phyloP scores from a whole-genome alignment of 2,113 vertebrate genomes.

The Harpagus bidentatus region DNA sequence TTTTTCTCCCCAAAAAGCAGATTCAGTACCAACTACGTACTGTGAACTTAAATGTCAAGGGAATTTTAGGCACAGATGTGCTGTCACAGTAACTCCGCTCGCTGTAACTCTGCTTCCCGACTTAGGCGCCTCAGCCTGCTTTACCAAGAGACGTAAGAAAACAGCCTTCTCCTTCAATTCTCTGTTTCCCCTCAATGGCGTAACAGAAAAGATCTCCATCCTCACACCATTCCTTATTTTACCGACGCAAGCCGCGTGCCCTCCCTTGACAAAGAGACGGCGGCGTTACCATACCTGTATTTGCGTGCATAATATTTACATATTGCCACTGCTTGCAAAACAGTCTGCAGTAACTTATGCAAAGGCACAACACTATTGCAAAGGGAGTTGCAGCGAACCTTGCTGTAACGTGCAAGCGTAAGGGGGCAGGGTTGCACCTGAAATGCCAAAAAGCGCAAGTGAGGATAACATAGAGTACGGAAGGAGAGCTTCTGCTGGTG shows the following conservation, averaged over 20 bases:
- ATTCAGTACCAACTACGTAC: not conserved
- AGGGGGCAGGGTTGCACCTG: constrained; percentile 49
- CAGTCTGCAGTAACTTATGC: not conserved
- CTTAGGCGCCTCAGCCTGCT: not conserved
- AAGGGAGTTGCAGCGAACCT: not conserved
- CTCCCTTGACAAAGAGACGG: not conserved
- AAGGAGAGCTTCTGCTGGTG: not conserved
- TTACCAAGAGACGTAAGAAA: not conserved
- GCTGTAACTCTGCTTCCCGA: not conserved
- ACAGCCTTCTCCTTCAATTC: not conserved
- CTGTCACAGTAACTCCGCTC: not conserved
- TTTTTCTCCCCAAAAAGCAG: not conserved
- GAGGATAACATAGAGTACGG: not conserved
- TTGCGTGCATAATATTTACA: not conserved
- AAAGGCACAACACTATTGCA: not conserved
- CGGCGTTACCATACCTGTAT: not conserved
- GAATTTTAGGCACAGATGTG: not conserved
- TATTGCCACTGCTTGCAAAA: not conserved
- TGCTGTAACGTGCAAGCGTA: not conserved
- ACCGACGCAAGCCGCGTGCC: not conserved
- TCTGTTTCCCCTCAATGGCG: not conserved
- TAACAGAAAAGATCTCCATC: not conserved
- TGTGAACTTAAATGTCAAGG: not conserved
- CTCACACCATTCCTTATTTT: not conserved
- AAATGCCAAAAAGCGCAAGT: constrained; percentile 34